Conservation (phyloP, 1,140 invertebrate species). For the Trinorchestia longiramus region DNA sequence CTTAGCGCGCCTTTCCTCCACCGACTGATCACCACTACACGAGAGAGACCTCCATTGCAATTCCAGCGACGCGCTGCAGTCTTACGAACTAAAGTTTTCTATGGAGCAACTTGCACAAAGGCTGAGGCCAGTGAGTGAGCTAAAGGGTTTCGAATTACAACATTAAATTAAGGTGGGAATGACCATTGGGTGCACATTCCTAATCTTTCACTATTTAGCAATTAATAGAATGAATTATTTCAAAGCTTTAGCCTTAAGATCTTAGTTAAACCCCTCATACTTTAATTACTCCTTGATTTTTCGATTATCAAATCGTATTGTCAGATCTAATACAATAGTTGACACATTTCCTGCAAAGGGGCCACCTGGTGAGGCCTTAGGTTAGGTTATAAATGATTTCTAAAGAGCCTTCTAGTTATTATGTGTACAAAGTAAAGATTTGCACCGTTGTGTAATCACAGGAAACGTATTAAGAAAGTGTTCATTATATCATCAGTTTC, state of each 20-base stretch:
- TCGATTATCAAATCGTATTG: no score
- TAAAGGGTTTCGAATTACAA: conserved; percentile 33
- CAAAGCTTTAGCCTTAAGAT: not conserved
- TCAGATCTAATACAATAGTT: no score
- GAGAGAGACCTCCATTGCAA: not conserved
- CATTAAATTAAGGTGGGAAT: not conserved
- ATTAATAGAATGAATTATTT: not conserved
- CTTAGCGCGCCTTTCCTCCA: not conserved
- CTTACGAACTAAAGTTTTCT: conserved; percentile 50
- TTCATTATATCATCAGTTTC: no score
- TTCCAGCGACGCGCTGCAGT: not conserved
- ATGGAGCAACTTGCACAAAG: conserved; percentile 42
- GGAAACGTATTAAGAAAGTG: no score
- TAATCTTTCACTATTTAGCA: not conserved
- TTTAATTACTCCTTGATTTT: not conserved
- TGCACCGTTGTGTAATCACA: no score
- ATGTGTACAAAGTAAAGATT: no score
- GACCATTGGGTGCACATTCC: not conserved
- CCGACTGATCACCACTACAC: not conserved
- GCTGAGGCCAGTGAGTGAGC: not conserved
- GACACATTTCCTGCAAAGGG: no score
- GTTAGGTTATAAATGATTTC: no score
- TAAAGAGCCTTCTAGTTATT: no score
- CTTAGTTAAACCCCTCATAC: not conserved
- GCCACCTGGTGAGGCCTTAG: no score